These are phyloP conservation scores for Troides oblongomaculatus DNA, from an alignment of 2,888 invertebrate species.

Conservation along the genomic window DNA sequence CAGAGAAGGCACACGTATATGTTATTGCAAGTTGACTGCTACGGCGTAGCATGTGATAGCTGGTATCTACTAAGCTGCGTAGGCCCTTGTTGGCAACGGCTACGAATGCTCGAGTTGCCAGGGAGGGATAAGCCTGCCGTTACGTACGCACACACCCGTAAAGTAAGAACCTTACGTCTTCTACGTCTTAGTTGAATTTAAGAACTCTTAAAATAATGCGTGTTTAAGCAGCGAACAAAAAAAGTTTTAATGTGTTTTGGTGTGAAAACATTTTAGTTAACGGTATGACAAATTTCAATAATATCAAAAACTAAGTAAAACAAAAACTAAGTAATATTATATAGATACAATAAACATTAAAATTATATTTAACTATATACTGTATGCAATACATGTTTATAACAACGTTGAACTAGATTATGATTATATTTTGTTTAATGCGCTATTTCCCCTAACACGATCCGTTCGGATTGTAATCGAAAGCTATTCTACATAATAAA, in stretches of 20 bases:
- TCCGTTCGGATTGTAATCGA: too few relatives aligned
- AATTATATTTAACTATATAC: too few relatives aligned
- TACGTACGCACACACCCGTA: constrained; percentile 16
- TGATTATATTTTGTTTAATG: too few relatives aligned
- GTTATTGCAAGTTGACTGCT: constrained; percentile 38
- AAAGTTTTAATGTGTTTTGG: background rate
- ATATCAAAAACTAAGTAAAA: too few relatives aligned
- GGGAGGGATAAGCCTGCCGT: constrained; percentile 47
- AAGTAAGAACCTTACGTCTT: constrained; percentile 4
- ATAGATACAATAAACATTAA: too few relatives aligned
- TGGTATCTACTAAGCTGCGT: constrained; percentile 64
- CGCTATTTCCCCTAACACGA: too few relatives aligned
- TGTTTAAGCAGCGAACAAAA: background rate
- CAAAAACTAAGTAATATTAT: too few relatives aligned
- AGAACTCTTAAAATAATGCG: constrained; percentile 14
- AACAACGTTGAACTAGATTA: too few relatives aligned
- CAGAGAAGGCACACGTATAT: constrained; percentile 2
- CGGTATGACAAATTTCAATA: too few relatives aligned
- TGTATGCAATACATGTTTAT: too few relatives aligned
- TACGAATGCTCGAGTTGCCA: constrained; percentile 72
- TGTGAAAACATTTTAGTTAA: too few relatives aligned
- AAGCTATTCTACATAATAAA: too few relatives aligned
- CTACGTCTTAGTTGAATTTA: constrained; percentile 9
- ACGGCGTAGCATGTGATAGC: constrained; percentile 57
- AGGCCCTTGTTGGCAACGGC: constrained; percentile 68